phyloP scores from a whole-genome alignment of 2,888 invertebrate genomes.

The Nasonia oneida region DNA sequence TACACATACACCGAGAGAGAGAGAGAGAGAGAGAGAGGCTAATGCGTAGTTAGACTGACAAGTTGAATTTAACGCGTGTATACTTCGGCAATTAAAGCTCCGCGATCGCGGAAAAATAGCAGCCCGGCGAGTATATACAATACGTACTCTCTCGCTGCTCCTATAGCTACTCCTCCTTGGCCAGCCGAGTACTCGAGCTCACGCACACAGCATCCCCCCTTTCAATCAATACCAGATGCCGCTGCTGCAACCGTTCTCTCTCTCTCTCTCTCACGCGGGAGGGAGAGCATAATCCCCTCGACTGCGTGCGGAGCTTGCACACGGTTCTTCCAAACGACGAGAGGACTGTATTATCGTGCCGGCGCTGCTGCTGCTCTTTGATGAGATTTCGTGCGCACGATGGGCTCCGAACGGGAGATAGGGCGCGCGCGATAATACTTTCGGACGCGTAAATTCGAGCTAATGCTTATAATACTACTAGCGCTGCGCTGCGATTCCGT shows the following conservation, averaged over 20 bases:
- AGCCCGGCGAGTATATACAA: neutral
- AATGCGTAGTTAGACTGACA: slow-evolving; percentile 38
- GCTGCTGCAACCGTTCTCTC: neutral
- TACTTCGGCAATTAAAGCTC: neutral
- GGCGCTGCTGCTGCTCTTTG: neutral
- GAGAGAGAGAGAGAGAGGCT: neutral
- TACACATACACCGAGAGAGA: neutral
- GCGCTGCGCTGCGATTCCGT: neutral
- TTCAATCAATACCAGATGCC: slow-evolving; percentile 10
- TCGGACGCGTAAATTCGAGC: slow-evolving; percentile 3
- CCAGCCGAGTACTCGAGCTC: neutral
- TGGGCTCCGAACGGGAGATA: neutral
- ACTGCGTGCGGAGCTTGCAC: neutral
- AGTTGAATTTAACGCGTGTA: neutral
- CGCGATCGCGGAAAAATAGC: neutral
- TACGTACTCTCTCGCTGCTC: neutral
- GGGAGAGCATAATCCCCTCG: neutral
- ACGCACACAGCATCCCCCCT: neutral
- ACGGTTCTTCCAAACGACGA: neutral
- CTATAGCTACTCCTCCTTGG: neutral
- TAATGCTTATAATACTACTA: neutral
- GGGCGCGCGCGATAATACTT: neutral
- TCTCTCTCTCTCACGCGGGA: neutral
- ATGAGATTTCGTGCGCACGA: neutral
- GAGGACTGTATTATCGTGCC: neutral